These are phyloP conservation scores for Apodemus sylvaticus DNA, from an alignment of 2,113 vertebrate species.

Conservation along the genomic window DNA sequence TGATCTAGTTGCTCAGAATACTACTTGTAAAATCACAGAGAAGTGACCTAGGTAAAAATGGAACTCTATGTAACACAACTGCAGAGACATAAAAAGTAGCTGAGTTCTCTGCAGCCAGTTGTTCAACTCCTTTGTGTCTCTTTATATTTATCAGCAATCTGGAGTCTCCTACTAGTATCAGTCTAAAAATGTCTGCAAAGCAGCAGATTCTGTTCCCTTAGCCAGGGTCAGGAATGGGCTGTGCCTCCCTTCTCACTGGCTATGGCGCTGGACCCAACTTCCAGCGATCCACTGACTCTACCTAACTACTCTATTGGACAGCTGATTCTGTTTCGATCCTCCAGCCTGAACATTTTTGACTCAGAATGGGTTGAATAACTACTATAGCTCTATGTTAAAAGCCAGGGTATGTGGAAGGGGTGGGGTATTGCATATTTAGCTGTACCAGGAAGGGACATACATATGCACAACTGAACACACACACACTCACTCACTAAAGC, in stretches of 20 bases:
- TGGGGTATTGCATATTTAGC: not conserved
- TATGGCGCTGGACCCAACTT: not conserved
- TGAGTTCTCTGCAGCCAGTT: not conserved
- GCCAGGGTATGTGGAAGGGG: not conserved
- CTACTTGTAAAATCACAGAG: not conserved
- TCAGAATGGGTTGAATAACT: not conserved
- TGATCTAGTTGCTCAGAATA: not conserved
- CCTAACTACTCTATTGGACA: not conserved
- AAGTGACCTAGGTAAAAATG: not conserved
- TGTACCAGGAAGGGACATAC: not conserved
- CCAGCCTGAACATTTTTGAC: not conserved
- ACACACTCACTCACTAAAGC: not conserved
- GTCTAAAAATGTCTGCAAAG: not conserved
- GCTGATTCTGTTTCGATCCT: not conserved
- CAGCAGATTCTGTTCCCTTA: not conserved
- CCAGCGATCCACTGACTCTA: not conserved
- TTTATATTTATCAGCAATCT: not conserved
- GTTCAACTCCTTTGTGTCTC: not conserved
- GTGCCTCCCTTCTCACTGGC: not conserved
- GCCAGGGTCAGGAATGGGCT: not conserved
- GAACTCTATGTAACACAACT: not conserved
- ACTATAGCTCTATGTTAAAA: not conserved
- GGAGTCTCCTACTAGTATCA: not conserved
- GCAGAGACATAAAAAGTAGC: not conserved
- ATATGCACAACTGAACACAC: not conserved